Evolutionary conservation across 2,113 vertebrate species (phyloP), one percentile per base, ranked within the genome.

Genomic region (Rhineura floridana): DNA sequence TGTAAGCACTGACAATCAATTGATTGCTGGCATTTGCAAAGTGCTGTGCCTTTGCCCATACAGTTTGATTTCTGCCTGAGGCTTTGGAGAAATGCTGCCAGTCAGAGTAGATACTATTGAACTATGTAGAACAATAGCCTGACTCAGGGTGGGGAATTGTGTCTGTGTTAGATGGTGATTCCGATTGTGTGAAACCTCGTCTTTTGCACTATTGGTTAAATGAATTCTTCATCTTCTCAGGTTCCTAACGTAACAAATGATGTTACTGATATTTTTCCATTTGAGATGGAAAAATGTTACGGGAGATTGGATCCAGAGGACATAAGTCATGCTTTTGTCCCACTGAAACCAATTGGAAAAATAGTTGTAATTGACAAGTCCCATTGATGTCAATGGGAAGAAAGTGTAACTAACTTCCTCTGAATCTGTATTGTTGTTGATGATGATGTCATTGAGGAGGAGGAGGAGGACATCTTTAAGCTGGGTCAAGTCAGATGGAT

Each of bases 361-460:
- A 25, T 84, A 81, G 23, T 25, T 3, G 1, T 36, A 42, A 30
- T 5, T 81, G 13, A 62, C 63, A 42, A 69, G 44, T 21, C 44
- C n/a, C 67, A 50, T 50, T 21, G 23, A 83, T 67, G 23, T 83
- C 19, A 46, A 48, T 62, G 36, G 42, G 42, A 30, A 33, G 23
- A 10, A 69, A 33, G 33, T 44, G 5, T 39, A 36, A 13, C 39
- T 19, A 48, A 65, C n/a, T 84, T 73, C 70, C 28, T 13, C 23
- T 73, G 6, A 48, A 79, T 36, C 33, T 79, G 77, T 1, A 15
- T 25, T 48, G 42, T 76, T 46, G 23, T 2, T 36, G 8, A 11
- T 63, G 19, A 30, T 67, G 85, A 63, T 93, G 80, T 89, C 92
- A 44, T n/a, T 36, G n/a, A 19, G n/a, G n/a, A n/a, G n/a, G n/a